These are phyloP conservation scores for Deilephila porcellus DNA, from an alignment of 2,888 invertebrate species.

Conservation along the genomic window DNA sequence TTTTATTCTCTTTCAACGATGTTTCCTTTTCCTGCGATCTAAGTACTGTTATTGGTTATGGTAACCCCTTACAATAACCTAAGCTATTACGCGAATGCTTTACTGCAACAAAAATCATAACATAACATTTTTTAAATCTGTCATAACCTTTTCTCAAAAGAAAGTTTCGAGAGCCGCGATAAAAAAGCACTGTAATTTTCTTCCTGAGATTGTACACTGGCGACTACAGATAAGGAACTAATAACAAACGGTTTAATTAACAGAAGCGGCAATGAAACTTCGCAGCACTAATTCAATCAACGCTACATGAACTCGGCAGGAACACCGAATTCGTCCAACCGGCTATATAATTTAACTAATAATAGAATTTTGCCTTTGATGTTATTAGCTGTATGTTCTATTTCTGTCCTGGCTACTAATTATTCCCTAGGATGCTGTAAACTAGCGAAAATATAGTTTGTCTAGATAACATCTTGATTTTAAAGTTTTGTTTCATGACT, in stretches of 20 bases:
- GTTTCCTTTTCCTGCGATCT: too few species aligned
- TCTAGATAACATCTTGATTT: too few species aligned
- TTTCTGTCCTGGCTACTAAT: neutral
- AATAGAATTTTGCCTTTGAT: constrained; percentile 11
- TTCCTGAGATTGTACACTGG: neutral
- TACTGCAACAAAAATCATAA: too few species aligned
- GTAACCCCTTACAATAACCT: too few species aligned
- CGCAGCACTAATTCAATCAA: constrained; percentile 24
- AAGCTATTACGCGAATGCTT: too few species aligned
- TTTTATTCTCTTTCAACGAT: too few species aligned
- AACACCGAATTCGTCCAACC: constrained; percentile 1
- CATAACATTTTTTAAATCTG: neutral
- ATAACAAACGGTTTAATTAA: constrained; percentile 27
- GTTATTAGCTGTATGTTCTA: neutral
- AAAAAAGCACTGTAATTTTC: neutral
- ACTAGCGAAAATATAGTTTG: too few species aligned
- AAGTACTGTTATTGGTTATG: too few species aligned
- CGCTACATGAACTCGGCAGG: constrained; percentile 14
- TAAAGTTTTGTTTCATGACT: too few species aligned
- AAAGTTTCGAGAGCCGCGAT: neutral
- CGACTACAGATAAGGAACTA: constrained; percentile 17
- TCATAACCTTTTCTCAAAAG: neutral
- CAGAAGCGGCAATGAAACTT: constrained; percentile 24
- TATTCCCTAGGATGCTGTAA: neutral
- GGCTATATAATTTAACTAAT: constrained; percentile 21